Percentiles rank a stretch among this genome's conserved stretches.
Conservation (phyloP, 2,888 invertebrate genomes). For the Uropetala carovei region DNA sequence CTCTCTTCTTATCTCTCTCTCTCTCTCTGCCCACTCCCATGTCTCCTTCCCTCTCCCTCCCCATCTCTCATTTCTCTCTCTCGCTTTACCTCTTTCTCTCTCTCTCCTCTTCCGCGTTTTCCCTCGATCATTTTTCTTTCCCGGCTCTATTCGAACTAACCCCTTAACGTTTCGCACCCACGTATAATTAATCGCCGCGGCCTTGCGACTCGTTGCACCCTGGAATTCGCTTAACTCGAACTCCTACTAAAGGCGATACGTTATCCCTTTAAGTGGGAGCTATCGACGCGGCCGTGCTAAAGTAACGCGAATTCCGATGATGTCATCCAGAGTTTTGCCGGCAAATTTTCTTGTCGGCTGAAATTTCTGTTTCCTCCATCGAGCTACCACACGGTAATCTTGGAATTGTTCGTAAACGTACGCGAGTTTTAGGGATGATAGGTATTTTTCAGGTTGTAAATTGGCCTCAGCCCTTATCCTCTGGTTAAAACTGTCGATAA, state of each 20-base stretch:
- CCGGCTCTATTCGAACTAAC: too few species aligned
- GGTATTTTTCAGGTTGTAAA: too few species aligned
- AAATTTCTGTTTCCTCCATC: too few species aligned
- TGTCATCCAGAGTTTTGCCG: neutral
- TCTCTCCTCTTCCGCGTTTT: conserved; percentile 4
- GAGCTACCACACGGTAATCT: too few species aligned
- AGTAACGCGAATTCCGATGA: conserved; percentile 12
- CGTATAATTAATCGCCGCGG: conserved; percentile 19
- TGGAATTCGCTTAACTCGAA: conserved; percentile 22
- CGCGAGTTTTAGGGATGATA: too few species aligned
- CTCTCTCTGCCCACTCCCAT: neutral
- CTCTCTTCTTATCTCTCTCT: neutral
- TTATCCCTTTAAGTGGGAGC: conserved; percentile 16
- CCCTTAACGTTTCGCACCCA: neutral
- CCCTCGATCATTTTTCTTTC: neutral
- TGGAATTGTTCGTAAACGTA: too few species aligned
- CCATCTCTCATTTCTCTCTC: neutral
- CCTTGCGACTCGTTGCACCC: neutral
- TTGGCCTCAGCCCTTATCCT: too few species aligned
- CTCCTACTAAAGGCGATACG: neutral
- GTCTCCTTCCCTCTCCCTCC: neutral
- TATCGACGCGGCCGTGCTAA: neutral
- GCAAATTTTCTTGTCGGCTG: neutral
- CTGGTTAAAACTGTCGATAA: too few species aligned
- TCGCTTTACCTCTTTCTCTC: neutral